Percentiles rank a stretch among this genome's conserved stretches.
These are phyloP conservation scores for Stegostoma tigrinum DNA, from an alignment of 2,113 vertebrate species.

Conservation along the genomic window DNA sequence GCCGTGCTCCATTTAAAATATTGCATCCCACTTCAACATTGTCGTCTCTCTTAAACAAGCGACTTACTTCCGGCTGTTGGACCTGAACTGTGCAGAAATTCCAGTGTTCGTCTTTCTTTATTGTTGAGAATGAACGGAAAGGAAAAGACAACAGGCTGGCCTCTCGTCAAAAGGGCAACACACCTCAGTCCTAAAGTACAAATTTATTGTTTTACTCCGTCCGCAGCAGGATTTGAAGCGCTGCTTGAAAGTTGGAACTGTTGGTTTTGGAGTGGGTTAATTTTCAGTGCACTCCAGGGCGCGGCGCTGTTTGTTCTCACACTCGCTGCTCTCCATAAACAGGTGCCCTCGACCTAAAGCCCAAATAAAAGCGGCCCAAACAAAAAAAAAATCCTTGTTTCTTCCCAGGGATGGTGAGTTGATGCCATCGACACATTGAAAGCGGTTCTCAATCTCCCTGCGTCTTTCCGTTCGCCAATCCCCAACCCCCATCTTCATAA, in stretches of 20 bases:
- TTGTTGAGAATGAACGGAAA: neutral
- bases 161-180: neutral
- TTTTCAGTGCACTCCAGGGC: neutral
- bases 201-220: neutral
- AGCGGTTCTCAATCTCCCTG: neutral
- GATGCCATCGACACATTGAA: neutral
- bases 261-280: neutral
- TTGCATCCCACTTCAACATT: too few species aligned
- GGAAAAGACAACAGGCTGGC: too few species aligned
- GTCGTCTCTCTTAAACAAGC: too few species aligned
- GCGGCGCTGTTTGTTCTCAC: slow-evolving; percentile 7
- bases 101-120: neutral
- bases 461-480: neutral
- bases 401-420: neutral
- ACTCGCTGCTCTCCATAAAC: neutral
- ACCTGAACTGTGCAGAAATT: too few species aligned
- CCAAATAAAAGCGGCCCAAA: neutral
- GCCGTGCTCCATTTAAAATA: too few species aligned
- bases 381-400: neutral
- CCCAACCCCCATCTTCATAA: neutral
- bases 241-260: too few species aligned
- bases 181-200: neutral
- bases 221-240: neutral
- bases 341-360: neutral
- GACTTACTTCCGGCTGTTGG: too few species aligned